Evolutionary conservation across 2,113 vertebrate species (phyloP).

Genomic region (Lepus americanus): DNA sequence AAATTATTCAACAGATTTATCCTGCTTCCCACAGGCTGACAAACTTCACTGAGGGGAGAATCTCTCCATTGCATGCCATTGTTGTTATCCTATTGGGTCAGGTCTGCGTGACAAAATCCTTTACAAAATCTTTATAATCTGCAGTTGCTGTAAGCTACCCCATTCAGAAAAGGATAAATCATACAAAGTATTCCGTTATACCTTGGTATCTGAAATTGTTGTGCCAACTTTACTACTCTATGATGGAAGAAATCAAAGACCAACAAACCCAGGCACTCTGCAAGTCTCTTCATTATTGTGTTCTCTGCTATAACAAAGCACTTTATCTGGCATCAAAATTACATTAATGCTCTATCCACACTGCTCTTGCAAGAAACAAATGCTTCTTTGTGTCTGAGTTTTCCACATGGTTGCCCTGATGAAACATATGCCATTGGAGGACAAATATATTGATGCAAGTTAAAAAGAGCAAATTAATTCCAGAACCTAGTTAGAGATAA

Average conservation of each 20-base stretch:
- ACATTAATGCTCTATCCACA: conserved; percentile 63
- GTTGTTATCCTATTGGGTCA: background rate
- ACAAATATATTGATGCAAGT: conserved; percentile 70
- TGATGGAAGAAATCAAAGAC: conserved; percentile 49
- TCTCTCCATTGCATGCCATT: background rate
- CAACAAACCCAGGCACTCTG: background rate
- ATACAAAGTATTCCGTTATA: conserved; percentile 50
- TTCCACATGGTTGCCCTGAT: conserved; percentile 66
- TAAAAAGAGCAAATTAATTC: conserved; percentile 77
- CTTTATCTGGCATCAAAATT: conserved; percentile 70
- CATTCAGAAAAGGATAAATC: background rate
- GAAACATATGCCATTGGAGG: conserved; percentile 56
- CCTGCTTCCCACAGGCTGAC: background rate
- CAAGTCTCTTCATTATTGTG: conserved; percentile 55
- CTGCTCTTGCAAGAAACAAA: conserved; percentile 68
- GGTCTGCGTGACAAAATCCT: conserved; percentile 51
- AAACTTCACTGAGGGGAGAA: background rate
- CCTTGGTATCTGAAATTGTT: conserved; percentile 38
- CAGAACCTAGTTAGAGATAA: conserved; percentile 76
- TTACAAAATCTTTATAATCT: conserved; percentile 25
- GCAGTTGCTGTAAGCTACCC: background rate
- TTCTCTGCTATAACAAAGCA: conserved; percentile 62
- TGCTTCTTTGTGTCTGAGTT: conserved; percentile 70
- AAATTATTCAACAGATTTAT: conserved; percentile 55
- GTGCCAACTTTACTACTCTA: conserved; percentile 13